Evolutionary conservation across 2,888 invertebrate species (phyloP), one percentile per base, ranked within the genome.

Genomic region (Tholera decimalis): DNA sequence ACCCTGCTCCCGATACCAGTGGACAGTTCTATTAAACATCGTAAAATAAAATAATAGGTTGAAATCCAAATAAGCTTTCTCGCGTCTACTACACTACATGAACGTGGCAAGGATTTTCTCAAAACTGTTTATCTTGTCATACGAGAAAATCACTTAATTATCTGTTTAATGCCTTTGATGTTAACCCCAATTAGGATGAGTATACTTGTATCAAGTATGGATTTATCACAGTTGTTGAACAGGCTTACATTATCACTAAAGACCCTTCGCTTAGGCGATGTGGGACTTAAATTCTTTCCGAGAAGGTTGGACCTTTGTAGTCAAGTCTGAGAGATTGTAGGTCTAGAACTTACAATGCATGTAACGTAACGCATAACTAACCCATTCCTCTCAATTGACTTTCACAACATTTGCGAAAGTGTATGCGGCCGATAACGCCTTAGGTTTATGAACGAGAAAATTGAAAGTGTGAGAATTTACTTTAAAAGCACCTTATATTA

Each of bases 401-500:
- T 68, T 59, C 69, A 69, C 46, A 44, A 33, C 20, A 20, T 47
- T 53, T 51, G 47, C 28, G 44, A 54, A 73, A 72, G 22, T 55
- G 22, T 62, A 13, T 53, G 30, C 56, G 37, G 47, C 37, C 43
- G 30, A 43, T 69, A 73, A 62, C 51, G 33, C n/a, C 26, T 33
- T 39, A 44, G 53, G 13, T 73, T 73, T 63, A 73, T 69, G 63
- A 47, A 69, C 24, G 26, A 53, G 73, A 69, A 73, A 63, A 73
- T 63, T 55, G 20, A 73, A 56, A 37, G n/a, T 39, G 33, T 35
- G 13, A 30, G 35, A 67, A 54, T 57, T 44, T 54, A 46, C 18
- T 47, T 56, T 39, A 47, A 43, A 66, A 24, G 28, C 22, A n/a
- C 15, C 15, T 6, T 15, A 11, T 30, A 22, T 15, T 13, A 24